These are phyloP conservation scores for Calephelis perditalis DNA, from an alignment of 2,888 invertebrate species.

Conservation along the genomic window DNA sequence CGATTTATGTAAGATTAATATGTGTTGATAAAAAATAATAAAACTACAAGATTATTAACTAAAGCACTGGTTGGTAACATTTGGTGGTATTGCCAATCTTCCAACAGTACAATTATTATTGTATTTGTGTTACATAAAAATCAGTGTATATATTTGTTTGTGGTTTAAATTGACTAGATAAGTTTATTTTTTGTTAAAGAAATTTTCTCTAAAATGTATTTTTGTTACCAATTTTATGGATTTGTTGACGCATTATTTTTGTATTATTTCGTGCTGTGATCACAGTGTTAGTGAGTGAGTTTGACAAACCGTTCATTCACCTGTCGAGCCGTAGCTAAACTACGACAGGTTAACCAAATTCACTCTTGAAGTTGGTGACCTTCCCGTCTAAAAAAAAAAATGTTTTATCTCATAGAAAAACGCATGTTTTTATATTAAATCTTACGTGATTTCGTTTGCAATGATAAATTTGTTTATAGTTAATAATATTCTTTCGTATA, in stretches of 20 bases:
- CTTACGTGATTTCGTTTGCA: too few species aligned
- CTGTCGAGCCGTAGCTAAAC: too few species aligned
- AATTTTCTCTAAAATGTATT: slow-evolving; percentile 21
- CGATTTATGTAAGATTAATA: too few species aligned
- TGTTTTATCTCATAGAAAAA: too few species aligned
- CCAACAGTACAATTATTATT: slow-evolving; percentile 2
- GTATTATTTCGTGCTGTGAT: slow-evolving; percentile 1
- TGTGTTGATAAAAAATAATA: too few species aligned
- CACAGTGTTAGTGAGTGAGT: not conserved
- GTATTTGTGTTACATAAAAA: slow-evolving; percentile 23
- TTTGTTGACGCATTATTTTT: slow-evolving; percentile 5
- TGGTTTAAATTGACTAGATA: slow-evolving; percentile 38
- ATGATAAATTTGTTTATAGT: too few species aligned
- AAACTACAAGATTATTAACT: not conserved
- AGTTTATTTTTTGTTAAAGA: slow-evolving; percentile 41
- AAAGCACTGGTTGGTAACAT: not conserved
- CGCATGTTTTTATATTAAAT: too few species aligned
- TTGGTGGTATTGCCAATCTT: not conserved
- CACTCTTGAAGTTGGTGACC: too few species aligned
- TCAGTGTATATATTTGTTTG: slow-evolving; percentile 36
- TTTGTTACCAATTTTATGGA: slow-evolving; percentile 16
- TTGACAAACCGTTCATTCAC: not conserved
- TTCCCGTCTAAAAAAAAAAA: too few species aligned
- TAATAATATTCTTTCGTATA: too few species aligned
- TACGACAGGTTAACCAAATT: too few species aligned